Evolutionary conservation across 2,888 invertebrate species (phyloP).

Genomic region (Leucoma salicis): DNA sequence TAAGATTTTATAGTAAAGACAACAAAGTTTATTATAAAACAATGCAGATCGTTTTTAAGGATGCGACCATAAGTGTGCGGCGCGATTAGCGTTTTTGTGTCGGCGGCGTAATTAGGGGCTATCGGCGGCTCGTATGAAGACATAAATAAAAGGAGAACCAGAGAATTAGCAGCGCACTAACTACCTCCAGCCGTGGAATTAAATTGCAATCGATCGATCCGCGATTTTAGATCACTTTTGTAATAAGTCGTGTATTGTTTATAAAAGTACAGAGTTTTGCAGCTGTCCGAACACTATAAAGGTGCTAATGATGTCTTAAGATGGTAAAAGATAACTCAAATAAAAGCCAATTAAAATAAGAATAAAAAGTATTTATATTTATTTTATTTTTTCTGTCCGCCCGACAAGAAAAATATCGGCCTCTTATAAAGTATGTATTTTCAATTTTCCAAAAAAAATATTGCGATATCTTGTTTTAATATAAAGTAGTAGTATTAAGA

Average conservation of each 20-base stretch:
- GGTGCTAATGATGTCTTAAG: neutral
- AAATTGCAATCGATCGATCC: conserved; percentile 67
- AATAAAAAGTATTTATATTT: no score
- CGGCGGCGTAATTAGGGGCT: conserved; percentile 75
- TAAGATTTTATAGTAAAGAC: conserved; percentile 2
- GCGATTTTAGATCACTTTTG: conserved; percentile 41
- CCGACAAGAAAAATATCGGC: no score
- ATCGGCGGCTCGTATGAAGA: conserved; percentile 81
- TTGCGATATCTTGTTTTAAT: no score
- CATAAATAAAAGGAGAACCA: conserved; percentile 76
- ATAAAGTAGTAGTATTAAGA: no score
- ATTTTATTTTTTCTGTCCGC: no score
- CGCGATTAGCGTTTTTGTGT: conserved; percentile 77
- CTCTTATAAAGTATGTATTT: no score
- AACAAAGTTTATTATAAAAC: neutral
- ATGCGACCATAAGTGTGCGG: conserved; percentile 37
- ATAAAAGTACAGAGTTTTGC: neutral
- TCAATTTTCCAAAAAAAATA: no score
- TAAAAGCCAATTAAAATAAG: no score
- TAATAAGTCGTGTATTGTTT: conserved; percentile 17
- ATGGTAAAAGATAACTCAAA: neutral
- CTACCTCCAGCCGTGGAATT: conserved; percentile 49
- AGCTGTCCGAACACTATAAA: neutral
- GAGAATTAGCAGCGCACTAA: conserved; percentile 63
- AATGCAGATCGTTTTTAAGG: conserved; percentile 25